Conservation (phyloP, 2,888 invertebrate genomes). For the Elmis aenea region DNA sequence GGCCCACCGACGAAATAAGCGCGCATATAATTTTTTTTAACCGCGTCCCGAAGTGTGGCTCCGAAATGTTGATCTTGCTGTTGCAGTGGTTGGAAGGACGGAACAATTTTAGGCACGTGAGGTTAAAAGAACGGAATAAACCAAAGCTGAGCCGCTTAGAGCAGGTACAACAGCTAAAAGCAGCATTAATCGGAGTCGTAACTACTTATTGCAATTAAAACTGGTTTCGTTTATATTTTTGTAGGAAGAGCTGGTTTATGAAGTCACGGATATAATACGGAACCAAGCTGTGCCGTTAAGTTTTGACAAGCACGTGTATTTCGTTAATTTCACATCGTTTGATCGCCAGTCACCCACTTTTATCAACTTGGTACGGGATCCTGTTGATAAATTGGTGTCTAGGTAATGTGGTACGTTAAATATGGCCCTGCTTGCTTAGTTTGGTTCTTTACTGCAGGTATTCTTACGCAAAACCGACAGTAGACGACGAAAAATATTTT, state of each 20-base stretch:
- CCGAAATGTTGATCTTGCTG: slow-evolving; percentile 55
- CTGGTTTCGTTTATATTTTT: slow-evolving; percentile 16
- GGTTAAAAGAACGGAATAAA: slow-evolving; percentile 43
- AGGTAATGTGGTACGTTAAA: too few relatives aligned
- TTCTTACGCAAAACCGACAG: too few relatives aligned
- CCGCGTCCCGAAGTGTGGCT: slow-evolving; percentile 56
- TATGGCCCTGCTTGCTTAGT: too few relatives aligned
- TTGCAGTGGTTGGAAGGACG: slow-evolving; percentile 55
- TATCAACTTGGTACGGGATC: slow-evolving; percentile 57
- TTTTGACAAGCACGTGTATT: slow-evolving; percentile 57
- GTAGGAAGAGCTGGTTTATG: slow-evolving; percentile 51
- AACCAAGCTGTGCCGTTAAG: slow-evolving; percentile 55
- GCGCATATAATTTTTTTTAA: slow-evolving; percentile 56
- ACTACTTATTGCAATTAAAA: neutral
- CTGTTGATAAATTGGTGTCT: slow-evolving; percentile 51
- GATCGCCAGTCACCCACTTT: slow-evolving; percentile 55
- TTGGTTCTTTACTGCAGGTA: too few relatives aligned
- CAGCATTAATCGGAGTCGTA: neutral
- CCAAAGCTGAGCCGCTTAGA: slow-evolving; percentile 37
- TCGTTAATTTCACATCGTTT: slow-evolving; percentile 56
- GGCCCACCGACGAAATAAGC: slow-evolving; percentile 48
- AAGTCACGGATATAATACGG: slow-evolving; percentile 48
- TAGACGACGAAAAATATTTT: too few relatives aligned
- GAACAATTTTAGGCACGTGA: slow-evolving; percentile 56
- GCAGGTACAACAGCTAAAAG: slow-evolving; percentile 49